A percentile compares a stretch with the other conserved stretches of the same genome.
Evolutionary conservation across 2,888 invertebrate genomes (phyloP).

Genomic region (Andrena trimmerana): DNA sequence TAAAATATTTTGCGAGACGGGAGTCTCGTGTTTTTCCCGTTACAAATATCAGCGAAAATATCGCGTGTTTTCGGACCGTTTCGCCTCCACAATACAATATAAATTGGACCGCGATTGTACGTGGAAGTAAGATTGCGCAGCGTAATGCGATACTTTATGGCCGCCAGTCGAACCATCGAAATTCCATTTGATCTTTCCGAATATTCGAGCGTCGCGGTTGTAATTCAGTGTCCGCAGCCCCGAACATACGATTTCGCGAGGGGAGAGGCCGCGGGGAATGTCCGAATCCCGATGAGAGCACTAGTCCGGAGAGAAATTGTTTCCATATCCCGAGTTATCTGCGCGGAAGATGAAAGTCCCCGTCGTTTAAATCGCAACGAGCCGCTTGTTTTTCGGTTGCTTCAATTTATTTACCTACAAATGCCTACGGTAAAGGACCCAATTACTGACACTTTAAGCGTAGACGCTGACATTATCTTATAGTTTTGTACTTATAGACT

Average conservation of each 20-base stretch:
- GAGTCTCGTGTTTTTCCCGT: background rate
- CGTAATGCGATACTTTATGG: constrained; percentile 44
- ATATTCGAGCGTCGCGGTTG: constrained; percentile 26
- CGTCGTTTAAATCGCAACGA: constrained; percentile 42
- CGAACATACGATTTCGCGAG: constrained; percentile 26
- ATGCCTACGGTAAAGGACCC: background rate
- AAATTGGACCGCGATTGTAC: constrained; percentile 37
- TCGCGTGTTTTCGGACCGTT: constrained; percentile 25
- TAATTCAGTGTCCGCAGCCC: constrained; percentile 17
- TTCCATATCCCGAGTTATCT: constrained; percentile 30
- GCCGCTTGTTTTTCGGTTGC: constrained; percentile 15
- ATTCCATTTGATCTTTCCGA: constrained; percentile 40
- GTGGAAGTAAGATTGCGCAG: constrained; percentile 26
- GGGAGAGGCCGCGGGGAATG: background rate
- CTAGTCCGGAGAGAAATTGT: background rate
- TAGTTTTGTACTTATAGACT: too few species aligned
- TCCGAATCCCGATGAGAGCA: constrained; percentile 15
- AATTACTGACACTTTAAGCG: too few species aligned
- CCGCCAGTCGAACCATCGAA: constrained; percentile 37
- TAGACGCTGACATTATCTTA: too few species aligned
- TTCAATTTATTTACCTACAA: constrained; percentile 14
- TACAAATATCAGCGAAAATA: constrained; percentile 3
- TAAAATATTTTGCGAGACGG: background rate
- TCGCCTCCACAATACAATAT: constrained; percentile 27
- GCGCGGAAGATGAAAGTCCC: constrained; percentile 33